Conservation (phyloP, 2,888 invertebrate species). For the Pharmacophagus antenor region DNA sequence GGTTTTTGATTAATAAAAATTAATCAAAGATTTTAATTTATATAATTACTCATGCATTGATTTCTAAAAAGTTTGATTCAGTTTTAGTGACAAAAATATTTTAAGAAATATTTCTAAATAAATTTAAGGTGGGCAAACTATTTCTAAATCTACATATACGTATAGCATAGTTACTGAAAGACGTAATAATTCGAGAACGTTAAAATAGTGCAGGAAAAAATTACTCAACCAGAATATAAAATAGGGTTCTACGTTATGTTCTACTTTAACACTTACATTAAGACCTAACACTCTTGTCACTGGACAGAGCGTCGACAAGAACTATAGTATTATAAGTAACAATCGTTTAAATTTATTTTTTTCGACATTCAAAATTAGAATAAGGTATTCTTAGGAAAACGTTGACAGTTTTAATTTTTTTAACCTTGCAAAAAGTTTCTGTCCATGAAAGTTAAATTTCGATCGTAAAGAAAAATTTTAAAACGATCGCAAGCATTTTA, state of each 20-base stretch:
- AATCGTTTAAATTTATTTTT: not conserved
- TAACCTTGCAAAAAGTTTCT: no score
- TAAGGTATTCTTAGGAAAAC: no score
- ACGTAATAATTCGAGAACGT: conserved; percentile 14
- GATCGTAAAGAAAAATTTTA: no score
- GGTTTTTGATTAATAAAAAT: no score
- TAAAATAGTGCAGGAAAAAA: conserved; percentile 14
- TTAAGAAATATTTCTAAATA: not conserved
- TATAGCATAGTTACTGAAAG: conserved; percentile 6
- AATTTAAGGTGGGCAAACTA: not conserved
- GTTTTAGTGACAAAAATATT: not conserved
- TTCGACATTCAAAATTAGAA: not conserved
- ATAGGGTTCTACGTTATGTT: conserved; percentile 1
- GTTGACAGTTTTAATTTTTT: no score
- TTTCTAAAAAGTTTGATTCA: no score
- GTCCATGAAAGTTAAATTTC: no score
- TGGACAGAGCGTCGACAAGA: not conserved
- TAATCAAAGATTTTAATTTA: no score
- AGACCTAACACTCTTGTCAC: not conserved
- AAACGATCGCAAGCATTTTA: no score
- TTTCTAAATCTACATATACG: not conserved
- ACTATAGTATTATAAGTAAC: not conserved
- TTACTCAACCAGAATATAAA: conserved; percentile 25
- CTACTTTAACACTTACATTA: conserved; percentile 14
- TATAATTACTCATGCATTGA: no score